A percentile compares a stretch with the other conserved stretches of the same genome.
Evolutionary conservation across 2,888 invertebrate species (phyloP).

Genomic region (Blastobasis lacticolella): DNA sequence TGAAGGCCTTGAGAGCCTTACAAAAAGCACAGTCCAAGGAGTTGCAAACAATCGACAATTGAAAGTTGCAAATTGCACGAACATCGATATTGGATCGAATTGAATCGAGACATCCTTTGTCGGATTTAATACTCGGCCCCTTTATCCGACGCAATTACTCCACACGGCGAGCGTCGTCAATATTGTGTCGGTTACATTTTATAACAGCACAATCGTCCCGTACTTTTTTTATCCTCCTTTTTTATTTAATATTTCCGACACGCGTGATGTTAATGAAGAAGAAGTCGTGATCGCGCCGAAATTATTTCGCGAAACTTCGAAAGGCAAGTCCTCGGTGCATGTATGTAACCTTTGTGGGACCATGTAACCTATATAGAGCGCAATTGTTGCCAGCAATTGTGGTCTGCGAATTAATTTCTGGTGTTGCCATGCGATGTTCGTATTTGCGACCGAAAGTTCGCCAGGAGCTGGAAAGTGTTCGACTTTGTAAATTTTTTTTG

Average conservation of each 20-base stretch:
- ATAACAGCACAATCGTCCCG: background rate
- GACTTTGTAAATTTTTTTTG: too few relatives aligned
- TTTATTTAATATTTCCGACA: background rate
- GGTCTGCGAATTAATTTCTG: background rate
- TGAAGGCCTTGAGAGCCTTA: too few relatives aligned
- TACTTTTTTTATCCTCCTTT: background rate
- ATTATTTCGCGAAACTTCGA: conserved; percentile 2
- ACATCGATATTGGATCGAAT: conserved; percentile 2
- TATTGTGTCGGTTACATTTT: background rate
- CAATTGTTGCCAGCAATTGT: background rate
- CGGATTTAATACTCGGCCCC: conserved; percentile 16
- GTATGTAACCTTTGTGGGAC: background rate
- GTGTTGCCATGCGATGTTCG: too few relatives aligned
- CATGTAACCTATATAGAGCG: background rate
- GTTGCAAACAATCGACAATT: too few relatives aligned
- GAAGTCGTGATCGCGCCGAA: conserved; percentile 6
- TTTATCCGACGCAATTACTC: conserved; percentile 5
- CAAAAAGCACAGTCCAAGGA: too few relatives aligned
- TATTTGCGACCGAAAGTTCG: too few relatives aligned
- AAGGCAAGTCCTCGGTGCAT: conserved; percentile 4
- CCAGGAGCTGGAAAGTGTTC: too few relatives aligned
- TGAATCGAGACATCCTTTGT: conserved; percentile 45
- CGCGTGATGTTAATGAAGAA: conserved; percentile 1
- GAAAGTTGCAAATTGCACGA: too few relatives aligned
- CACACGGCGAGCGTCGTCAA: too few relatives aligned